phyloP scores from a whole-genome alignment of 2,888 invertebrate genomes.

The Acronicta leporina region DNA sequence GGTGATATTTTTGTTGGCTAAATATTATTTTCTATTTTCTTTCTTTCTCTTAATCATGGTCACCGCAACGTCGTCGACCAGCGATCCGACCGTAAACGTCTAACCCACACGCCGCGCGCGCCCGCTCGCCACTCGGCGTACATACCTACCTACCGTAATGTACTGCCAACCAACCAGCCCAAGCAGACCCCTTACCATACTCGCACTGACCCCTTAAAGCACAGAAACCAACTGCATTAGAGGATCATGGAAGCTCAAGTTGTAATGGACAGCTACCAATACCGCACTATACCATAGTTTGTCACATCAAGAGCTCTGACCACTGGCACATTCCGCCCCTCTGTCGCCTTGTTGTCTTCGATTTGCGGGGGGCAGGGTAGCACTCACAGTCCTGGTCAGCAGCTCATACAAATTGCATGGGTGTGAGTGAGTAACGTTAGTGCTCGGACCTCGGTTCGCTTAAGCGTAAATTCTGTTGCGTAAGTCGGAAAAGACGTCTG shows the following conservation, averaged over 20 bases:
- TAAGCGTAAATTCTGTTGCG: slow-evolving; percentile 88
- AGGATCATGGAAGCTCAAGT: slow-evolving; percentile 63
- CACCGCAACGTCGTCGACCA: slow-evolving; percentile 80
- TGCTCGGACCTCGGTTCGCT: slow-evolving; percentile 84
- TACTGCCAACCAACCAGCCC: slow-evolving; percentile 68
- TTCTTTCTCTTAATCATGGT: slow-evolving; percentile 55
- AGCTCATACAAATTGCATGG: slow-evolving; percentile 83
- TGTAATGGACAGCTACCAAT: slow-evolving; percentile 74
- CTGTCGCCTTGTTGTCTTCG: slow-evolving; percentile 63
- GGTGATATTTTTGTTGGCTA: no score
- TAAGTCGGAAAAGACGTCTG: slow-evolving; percentile 86
- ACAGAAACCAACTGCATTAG: slow-evolving; percentile 39
- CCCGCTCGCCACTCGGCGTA: slow-evolving; percentile 84
- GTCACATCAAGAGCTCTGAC: slow-evolving; percentile 83
- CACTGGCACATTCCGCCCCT: slow-evolving; percentile 76
- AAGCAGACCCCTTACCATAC: slow-evolving; percentile 62
- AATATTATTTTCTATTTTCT: no score
- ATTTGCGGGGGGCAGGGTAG: slow-evolving; percentile 67
- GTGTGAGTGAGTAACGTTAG: slow-evolving; percentile 86
- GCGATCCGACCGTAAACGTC: slow-evolving; percentile 89
- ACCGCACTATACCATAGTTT: slow-evolving; percentile 86
- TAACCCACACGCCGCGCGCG: slow-evolving; percentile 86
- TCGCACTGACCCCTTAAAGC: slow-evolving; percentile 46
- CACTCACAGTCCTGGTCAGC: slow-evolving; percentile 59
- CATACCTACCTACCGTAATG: slow-evolving; percentile 83